phyloP scores from a whole-genome alignment of 2,888 invertebrate genomes.

The Aphodius granarius region DNA sequence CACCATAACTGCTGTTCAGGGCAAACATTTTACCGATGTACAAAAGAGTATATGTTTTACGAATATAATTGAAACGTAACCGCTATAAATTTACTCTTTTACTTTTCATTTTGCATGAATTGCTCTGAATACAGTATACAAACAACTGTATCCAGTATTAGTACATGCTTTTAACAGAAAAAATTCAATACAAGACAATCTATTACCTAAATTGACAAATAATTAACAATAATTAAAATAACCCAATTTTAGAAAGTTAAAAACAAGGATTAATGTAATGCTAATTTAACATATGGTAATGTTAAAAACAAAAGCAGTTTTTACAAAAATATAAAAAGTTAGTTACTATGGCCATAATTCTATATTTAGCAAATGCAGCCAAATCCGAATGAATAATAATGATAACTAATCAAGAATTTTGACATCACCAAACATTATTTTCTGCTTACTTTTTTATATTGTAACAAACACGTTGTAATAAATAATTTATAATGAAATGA shows the following conservation, averaged over 20 bases:
- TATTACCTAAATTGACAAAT: no score
- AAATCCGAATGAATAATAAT: not conserved
- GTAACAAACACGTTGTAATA: no score
- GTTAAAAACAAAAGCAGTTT: not conserved
- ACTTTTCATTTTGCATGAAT: conserved; percentile 40
- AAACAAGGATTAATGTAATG: no score
- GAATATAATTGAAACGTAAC: not conserved
- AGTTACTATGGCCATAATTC: not conserved
- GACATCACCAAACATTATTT: not conserved
- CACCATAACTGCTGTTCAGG: no score
- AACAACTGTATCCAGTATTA: conserved; percentile 47
- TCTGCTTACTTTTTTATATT: no score
- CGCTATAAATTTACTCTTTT: not conserved
- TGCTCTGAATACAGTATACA: conserved; percentile 44
- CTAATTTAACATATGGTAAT: not conserved
- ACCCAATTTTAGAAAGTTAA: no score
- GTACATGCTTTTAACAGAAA: conserved; percentile 40
- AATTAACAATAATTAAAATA: not conserved
- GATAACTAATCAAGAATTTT: not conserved
- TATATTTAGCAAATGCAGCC: not conserved
- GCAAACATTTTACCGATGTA: not conserved
- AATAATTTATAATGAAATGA: no score
- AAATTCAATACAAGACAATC: not conserved
- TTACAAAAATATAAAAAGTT: not conserved
- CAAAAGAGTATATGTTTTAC: not conserved